Evolutionary conservation across 2,113 vertebrate species (phyloP).

Genomic region (Oncorhynchus gorbuscha): DNA sequence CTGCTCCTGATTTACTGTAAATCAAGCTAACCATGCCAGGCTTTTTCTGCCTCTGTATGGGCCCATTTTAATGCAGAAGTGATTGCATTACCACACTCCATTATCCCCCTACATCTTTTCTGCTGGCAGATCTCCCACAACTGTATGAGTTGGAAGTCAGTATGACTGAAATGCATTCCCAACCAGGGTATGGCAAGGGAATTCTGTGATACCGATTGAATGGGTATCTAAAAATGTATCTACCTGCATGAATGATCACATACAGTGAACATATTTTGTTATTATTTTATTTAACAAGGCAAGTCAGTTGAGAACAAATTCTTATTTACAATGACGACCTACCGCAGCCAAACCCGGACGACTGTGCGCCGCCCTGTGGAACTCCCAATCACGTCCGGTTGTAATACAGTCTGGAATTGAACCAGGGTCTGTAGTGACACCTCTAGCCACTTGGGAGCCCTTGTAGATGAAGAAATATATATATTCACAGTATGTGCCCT

Average conservation of each 20-base stretch:
- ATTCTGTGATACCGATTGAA: constrained; percentile 21
- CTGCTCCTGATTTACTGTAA: not conserved
- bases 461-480: no score
- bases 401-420: no score
- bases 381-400: no score
- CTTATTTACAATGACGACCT: no score
- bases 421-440: no score
- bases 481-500: no score
- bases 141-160: not conserved
- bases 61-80: not conserved
- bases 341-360: no score
- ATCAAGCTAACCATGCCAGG: not conserved
- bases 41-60: not conserved
- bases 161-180: constrained; percentile 27
- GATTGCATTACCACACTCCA: not conserved
- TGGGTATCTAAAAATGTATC: not conserved
- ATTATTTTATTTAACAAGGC: no score
- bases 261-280: no score
- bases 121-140: not conserved
- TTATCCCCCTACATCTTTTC: not conserved
- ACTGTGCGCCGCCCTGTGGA: no score
- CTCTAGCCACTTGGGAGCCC: no score
- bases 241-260: not conserved
- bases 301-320: no score
- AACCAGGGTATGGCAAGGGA: constrained; percentile 16